Evolutionary conservation across 2,797 vertebrate genomes (phyloP), one percentile per base, ranked within the genome.

Genomic region (Brotula barbata): DNA sequence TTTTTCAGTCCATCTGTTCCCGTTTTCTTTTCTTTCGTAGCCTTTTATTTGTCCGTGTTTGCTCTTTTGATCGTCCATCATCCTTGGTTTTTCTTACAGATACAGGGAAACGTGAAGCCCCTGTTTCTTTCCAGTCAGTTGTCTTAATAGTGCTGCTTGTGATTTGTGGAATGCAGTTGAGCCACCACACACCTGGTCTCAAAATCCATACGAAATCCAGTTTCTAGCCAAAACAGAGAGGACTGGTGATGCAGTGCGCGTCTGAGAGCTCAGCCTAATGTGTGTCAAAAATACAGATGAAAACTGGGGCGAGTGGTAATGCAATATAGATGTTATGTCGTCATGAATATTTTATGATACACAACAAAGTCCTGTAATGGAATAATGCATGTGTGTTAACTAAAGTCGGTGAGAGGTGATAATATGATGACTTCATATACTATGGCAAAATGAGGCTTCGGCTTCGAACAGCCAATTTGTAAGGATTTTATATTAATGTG

Each of bases 291-390:
- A 78, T 75, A 55, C 75, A 65, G 62, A 63, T 59, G 55, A 81
- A 89, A 89, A 85, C 74, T 88, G 80, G 85, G 85, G 53, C 88
- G 77, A 64, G 73, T 59, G 53, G 77, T 68, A 81, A 81, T 88
- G 82, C 84, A 89, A 89, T 85, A 88, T 87, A 65, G 82, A 89
- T 89, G 87, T 80, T 75, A 80, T 80, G 73, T 80, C 70, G 46
- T 53, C 45, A 74, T 89, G 16, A 82, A 86, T 89, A 70, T 79
- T 89, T 78, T 17, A 87, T 56, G 53, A 67, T 28, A 57, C 73
- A 80, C 68, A 85, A 81, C 70, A 81, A 74, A 77, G 78, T 64
- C 69, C 60, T 42, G 42, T 63, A 43, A 78, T 55, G 58, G 62
- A 81, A 82, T 78, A 83, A 87, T 78, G 66, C 67, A 74, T 75